phyloP scores from a whole-genome alignment of 2,888 invertebrate species.

The Tenthredo scrophulariae region DNA sequence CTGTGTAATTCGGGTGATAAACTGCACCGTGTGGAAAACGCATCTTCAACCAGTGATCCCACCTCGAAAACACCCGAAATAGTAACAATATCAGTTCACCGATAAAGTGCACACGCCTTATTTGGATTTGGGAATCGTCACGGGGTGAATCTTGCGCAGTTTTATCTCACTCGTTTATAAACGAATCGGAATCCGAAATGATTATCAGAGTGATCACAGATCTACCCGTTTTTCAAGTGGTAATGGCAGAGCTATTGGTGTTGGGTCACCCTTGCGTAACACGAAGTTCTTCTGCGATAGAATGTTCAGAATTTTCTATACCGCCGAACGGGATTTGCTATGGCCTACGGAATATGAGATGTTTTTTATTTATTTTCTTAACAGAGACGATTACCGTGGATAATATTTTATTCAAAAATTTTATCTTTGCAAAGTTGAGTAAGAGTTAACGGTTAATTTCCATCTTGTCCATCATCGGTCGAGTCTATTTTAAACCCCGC shows the following conservation, averaged over 20 bases:
- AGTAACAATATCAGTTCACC: not conserved
- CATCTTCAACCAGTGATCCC: not conserved
- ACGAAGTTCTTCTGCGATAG: not conserved
- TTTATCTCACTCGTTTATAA: not conserved
- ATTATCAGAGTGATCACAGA: not conserved
- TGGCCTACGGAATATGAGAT: not conserved
- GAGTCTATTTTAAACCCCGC: constrained; percentile 29
- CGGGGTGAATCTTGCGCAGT: not conserved
- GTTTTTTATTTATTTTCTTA: not conserved
- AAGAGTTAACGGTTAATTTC: constrained; percentile 3
- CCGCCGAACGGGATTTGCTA: not conserved
- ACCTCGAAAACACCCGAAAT: not conserved
- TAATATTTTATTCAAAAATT: not conserved
- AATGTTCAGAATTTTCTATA: not conserved
- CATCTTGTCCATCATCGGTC: constrained; percentile 23
- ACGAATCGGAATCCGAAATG: not conserved
- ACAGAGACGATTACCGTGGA: not conserved
- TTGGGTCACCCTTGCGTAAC: not conserved
- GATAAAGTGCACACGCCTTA: not conserved
- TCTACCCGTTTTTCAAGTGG: not conserved
- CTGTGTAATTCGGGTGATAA: constrained; percentile 55
- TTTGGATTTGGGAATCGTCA: constrained; percentile 5
- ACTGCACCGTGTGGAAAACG: not conserved
- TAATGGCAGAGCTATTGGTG: not conserved
- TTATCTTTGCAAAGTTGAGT: not conserved